phyloP scores from a whole-genome alignment of 2,888 invertebrate genomes.

The Sabatieria punctata region DNA sequence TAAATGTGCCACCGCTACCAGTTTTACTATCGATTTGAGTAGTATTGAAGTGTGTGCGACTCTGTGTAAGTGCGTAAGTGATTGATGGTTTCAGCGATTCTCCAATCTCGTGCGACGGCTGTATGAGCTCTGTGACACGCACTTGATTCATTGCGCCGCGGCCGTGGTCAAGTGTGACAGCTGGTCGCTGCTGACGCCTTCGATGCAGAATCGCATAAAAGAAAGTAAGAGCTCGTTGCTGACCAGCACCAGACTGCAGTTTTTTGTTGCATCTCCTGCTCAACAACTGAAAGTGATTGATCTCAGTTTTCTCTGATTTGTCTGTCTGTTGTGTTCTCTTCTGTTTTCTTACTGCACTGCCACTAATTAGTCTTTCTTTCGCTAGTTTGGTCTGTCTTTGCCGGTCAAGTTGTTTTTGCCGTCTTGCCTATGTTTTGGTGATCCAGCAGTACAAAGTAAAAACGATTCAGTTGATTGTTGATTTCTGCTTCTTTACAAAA shows the following conservation, averaged over 20 bases:
- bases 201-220: slow-evolving; percentile 28
- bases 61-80: too few relatives aligned
- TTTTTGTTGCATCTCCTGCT: background rate
- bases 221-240: slow-evolving; percentile 21
- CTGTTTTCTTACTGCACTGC: too few relatives aligned
- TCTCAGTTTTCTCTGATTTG: background rate
- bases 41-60: too few relatives aligned
- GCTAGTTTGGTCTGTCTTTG: too few relatives aligned
- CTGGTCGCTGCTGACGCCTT: slow-evolving; percentile 24
- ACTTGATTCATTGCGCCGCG: slow-evolving; percentile 50
- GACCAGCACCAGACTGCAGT: background rate
- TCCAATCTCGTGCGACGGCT: slow-evolving; percentile 17
- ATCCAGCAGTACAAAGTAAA: too few relatives aligned
- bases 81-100: slow-evolving; percentile 24
- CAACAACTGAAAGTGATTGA: background rate
- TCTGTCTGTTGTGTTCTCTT: background rate
- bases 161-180: slow-evolving; percentile 28
- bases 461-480: too few relatives aligned
- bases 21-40: too few relatives aligned
- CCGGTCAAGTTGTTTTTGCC: too few relatives aligned
- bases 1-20: too few relatives aligned
- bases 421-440: too few relatives aligned
- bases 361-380: too few relatives aligned
- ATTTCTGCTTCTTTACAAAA: background rate
- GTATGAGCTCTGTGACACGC: slow-evolving; percentile 46